phyloP scores from a whole-genome alignment of 2,797 vertebrate genomes.

The Lacerta viridis region DNA sequence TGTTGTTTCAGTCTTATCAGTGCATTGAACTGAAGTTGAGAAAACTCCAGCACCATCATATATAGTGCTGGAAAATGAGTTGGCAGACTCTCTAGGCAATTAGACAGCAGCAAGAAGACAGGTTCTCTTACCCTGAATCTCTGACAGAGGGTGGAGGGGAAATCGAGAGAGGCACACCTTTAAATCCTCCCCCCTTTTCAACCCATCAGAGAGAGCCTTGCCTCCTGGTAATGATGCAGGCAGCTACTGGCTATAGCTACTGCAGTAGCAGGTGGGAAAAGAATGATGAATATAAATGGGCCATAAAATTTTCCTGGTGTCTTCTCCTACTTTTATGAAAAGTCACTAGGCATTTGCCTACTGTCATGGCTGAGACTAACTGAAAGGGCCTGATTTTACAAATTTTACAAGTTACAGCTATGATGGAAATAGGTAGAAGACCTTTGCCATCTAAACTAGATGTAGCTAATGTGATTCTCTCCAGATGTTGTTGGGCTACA shows the following conservation, averaged over 20 bases:
- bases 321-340: neutral
- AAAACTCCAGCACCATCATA: neutral
- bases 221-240: neutral
- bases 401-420: no score
- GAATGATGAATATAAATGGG: neutral
- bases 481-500: neutral
- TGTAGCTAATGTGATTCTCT: neutral
- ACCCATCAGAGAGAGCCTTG: constrained; percentile 43
- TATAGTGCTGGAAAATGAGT: constrained; percentile 30
- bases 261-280: constrained; percentile 37
- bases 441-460: neutral
- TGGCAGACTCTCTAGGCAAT: constrained; percentile 43
- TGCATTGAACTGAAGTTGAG: constrained; percentile 35
- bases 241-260: neutral
- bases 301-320: constrained; percentile 1
- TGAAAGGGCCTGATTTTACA: neutral
- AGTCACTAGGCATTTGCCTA: constrained; percentile 12
- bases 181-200: constrained; percentile 14
- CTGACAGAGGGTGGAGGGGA: neutral
- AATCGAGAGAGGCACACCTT: constrained; percentile 4
- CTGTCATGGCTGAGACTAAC: neutral
- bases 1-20: neutral
- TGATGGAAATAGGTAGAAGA: neutral
- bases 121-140: constrained; percentile 20
- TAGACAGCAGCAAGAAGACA: constrained; percentile 10